These are phyloP conservation scores for Tetramorium simillimum DNA, from an alignment of 1,140 invertebrate species.

Conservation along the genomic window DNA sequence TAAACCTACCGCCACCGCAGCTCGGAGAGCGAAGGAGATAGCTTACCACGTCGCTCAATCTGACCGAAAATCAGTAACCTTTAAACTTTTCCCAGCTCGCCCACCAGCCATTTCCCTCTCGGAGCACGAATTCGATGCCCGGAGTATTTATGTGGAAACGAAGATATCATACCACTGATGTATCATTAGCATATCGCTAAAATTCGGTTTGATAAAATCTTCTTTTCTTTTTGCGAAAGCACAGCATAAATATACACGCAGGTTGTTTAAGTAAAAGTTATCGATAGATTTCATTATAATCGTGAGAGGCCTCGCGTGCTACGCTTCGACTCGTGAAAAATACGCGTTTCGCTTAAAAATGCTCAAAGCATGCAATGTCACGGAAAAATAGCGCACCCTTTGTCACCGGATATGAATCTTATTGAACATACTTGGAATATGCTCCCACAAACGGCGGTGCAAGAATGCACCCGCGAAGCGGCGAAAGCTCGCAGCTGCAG, in stretches of 20 bases:
- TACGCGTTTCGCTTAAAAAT: conserved; percentile 41
- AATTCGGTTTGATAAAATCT: background rate
- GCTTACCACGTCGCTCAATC: conserved; percentile 52
- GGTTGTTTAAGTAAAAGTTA: background rate
- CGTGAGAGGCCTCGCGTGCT: background rate
- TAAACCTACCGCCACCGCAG: background rate
- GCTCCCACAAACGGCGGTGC: conserved; percentile 60
- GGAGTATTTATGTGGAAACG: conserved; percentile 6
- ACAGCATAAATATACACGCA: background rate
- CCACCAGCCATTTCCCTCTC: conserved; percentile 13
- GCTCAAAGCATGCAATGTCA: conserved; percentile 58
- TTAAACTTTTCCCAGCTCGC: conserved; percentile 51
- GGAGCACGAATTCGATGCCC: conserved; percentile 22
- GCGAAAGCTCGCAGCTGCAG: conserved; percentile 71
- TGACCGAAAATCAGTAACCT: conserved; percentile 45
- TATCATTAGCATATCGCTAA: background rate
- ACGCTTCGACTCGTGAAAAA: background rate
- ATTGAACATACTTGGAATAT: conserved; percentile 76
- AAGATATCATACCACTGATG: background rate
- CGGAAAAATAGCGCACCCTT: conserved; percentile 70
- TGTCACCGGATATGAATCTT: conserved; percentile 77
- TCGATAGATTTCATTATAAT: background rate
- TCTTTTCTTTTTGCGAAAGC: background rate
- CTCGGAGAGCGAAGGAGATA: conserved; percentile 53
- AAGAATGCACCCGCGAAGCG: conserved; percentile 73